phyloP scores from a whole-genome alignment of 1,140 invertebrate genomes.

The Heliconius hewitsoni region DNA sequence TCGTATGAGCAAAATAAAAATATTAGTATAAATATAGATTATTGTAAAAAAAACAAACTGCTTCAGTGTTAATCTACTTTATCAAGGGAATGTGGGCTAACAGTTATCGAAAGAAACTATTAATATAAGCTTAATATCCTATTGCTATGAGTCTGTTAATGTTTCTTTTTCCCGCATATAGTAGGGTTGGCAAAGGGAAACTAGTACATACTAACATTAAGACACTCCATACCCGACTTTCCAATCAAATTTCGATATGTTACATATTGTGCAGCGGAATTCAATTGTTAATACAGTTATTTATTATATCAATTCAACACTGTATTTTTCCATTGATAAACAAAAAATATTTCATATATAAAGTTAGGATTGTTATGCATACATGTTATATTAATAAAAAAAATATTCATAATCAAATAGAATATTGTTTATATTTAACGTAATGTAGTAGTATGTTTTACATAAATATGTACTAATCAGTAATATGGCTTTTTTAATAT shows the following conservation, averaged over 20 bases:
- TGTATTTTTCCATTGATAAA: too few relatives aligned
- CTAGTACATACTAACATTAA: too few relatives aligned
- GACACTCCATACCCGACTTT: too few relatives aligned
- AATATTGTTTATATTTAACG: background rate
- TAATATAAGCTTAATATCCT: slow-evolving; percentile 17
- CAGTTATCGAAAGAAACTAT: background rate
- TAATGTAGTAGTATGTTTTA: background rate
- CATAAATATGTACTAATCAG: background rate
- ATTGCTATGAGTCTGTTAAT: background rate
- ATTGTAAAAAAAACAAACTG: background rate
- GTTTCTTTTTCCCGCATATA: too few relatives aligned
- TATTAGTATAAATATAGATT: background rate
- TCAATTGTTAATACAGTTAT: too few relatives aligned
- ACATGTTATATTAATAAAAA: too few relatives aligned
- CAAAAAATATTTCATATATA: too few relatives aligned
- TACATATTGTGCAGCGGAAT: too few relatives aligned
- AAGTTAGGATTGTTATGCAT: too few relatives aligned
- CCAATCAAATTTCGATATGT: too few relatives aligned
- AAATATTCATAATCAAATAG: background rate
- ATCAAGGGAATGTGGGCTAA: background rate
- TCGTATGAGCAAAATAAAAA: background rate
- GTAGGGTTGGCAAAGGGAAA: too few relatives aligned
- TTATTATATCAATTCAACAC: too few relatives aligned
- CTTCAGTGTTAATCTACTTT: background rate
- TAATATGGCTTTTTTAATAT: background rate